Evolutionary conservation across 2,888 invertebrate genomes (phyloP).

Genomic region (Eueremaeus valkanovi): DNA sequence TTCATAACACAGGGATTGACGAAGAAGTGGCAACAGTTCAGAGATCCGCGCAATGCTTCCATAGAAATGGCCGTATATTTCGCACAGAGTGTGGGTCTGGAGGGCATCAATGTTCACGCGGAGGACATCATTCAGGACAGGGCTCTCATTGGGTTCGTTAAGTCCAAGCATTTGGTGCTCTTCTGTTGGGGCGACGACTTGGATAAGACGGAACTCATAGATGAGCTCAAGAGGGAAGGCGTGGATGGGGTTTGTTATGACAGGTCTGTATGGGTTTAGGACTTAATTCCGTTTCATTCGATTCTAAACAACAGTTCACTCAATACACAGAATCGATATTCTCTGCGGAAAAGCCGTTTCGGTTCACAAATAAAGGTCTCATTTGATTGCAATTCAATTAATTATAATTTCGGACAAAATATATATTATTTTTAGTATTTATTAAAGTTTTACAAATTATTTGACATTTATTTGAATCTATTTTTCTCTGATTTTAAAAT

Average conservation of each 20-base stretch:
- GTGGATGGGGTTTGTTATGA: conserved; percentile 96
- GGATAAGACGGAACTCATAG: conserved; percentile 78
- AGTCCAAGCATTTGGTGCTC: conserved; percentile 74
- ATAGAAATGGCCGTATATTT: conserved; percentile 77
- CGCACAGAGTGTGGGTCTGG: conserved; percentile 61
- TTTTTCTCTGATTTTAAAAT: too few relatives aligned
- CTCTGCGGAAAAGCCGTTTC: neutral
- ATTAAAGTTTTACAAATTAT: too few relatives aligned
- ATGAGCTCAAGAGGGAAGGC: conserved; percentile 78
- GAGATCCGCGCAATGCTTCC: conserved; percentile 75
- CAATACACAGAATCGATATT: conserved; percentile 3
- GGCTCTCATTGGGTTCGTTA: conserved; percentile 71
- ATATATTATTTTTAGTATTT: too few relatives aligned
- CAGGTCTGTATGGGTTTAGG: conserved; percentile 58
- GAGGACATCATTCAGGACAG: conserved; percentile 79
- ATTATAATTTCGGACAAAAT: too few relatives aligned
- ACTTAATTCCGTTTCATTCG: neutral
- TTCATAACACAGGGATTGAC: conserved; percentile 80
- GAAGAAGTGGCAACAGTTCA: conserved; percentile 69
- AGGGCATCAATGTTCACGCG: conserved; percentile 84
- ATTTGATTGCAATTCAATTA: too few relatives aligned
- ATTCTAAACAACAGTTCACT: neutral
- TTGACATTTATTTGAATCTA: too few relatives aligned
- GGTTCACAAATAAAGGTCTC: too few relatives aligned
- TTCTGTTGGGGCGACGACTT: conserved; percentile 98